Conservation (phyloP, 1,140 invertebrate species). For the Brachionus rubens region DNA sequence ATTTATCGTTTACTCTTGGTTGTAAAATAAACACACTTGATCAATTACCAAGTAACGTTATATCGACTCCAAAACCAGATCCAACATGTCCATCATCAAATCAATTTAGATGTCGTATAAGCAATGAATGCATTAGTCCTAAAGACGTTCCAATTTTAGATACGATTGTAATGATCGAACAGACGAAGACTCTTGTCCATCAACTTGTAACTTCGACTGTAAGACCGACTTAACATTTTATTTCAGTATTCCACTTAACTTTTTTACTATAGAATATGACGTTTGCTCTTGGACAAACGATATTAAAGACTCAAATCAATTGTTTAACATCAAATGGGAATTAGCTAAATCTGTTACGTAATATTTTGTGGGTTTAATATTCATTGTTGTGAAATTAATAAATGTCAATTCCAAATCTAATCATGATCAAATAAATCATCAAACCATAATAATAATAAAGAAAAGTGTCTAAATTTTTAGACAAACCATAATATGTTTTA, state of each 20-base stretch:
- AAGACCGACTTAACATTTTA: background rate
- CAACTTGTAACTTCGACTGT: constrained; percentile 44
- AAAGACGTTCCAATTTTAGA: constrained; percentile 53
- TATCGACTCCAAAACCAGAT: constrained; percentile 15
- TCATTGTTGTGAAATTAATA: too few species aligned
- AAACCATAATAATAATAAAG: too few species aligned
- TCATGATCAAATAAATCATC: too few species aligned
- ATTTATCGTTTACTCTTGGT: constrained; percentile 54
- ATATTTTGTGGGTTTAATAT: too few species aligned
- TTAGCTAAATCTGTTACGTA: background rate
- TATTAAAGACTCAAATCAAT: background rate
- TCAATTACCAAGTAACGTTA: background rate
- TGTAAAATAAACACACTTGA: constrained; percentile 40
- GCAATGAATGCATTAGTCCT: constrained; percentile 48
- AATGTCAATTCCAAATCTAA: too few species aligned
- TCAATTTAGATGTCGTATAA: constrained; percentile 21
- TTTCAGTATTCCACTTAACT: too few species aligned
- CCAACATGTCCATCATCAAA: background rate
- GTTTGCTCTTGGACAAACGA: constrained; percentile 2
- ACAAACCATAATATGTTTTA: too few species aligned
- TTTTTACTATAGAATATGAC: background rate
- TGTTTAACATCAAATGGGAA: background rate
- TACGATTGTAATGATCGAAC: constrained; percentile 53
- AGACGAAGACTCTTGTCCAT: constrained; percentile 54
- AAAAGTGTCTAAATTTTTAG: too few species aligned